These are phyloP conservation scores for Carassius carassius DNA, from an alignment of 2,113 vertebrate species.

Conservation along the genomic window DNA sequence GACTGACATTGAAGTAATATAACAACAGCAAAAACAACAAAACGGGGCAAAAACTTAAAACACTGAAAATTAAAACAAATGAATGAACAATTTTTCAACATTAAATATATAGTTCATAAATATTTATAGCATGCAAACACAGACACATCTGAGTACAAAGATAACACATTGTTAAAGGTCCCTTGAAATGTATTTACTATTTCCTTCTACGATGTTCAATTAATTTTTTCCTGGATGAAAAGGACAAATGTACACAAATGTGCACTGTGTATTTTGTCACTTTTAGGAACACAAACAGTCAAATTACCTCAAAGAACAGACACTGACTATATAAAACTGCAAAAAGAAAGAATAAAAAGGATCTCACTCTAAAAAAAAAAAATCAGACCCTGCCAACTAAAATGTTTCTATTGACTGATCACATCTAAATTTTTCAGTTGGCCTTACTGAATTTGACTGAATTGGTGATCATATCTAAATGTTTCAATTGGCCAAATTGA, in stretches of 20 bases:
- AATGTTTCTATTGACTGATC: too few relatives aligned
- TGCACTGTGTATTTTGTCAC: not conserved
- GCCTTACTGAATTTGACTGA: too few relatives aligned
- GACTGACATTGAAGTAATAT: not conserved
- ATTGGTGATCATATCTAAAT: too few relatives aligned
- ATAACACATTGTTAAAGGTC: not conserved
- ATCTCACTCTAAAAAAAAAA: not conserved
- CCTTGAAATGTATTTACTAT: slow-evolving; percentile 7
- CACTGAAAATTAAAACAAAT: not conserved
- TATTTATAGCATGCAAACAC: not conserved
- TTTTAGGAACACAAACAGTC: not conserved
- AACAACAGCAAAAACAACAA: slow-evolving; percentile 1
- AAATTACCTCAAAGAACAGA: not conserved
- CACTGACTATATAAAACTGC: not conserved
- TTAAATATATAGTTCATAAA: slow-evolving; percentile 2
- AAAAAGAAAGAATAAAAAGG: not conserved
- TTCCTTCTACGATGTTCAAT: not conserved
- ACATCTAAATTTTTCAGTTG: too few relatives aligned
- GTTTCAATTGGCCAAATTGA: too few relatives aligned
- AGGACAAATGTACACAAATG: not conserved
- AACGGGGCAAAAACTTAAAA: not conserved
- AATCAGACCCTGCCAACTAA: too few relatives aligned
- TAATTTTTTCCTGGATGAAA: not conserved
- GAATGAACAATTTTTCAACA: not conserved
- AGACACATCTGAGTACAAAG: not conserved